Evolutionary conservation across 2,113 vertebrate genomes (phyloP), one percentile per base, ranked within the genome.

Genomic region (Melanostigma gelatinosum): DNA sequence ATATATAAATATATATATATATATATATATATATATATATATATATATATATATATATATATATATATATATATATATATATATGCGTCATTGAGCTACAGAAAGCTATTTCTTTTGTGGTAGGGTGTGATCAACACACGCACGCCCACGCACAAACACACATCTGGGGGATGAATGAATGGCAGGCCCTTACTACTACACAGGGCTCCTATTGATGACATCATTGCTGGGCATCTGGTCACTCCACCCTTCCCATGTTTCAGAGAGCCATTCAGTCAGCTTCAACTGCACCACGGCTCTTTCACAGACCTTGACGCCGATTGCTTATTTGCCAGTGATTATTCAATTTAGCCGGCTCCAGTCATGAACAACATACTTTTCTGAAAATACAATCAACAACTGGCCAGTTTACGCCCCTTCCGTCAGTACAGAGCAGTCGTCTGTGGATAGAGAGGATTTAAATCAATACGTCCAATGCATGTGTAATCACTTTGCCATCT

Each of bases 181-280:
- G 89, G 86, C 81, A 88, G 82, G 79, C 73, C 67, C 85, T 91
- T 73, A 93, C 76, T 66, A 85, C 85, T 89, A 87, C 90, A 95
- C 90, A 95, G 92, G 93, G 86, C 84, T 89, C 77, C 93, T 88
- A 93, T 94, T 95, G 93, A 95, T 95, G 93, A 95, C 92, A 92
- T 95, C 93, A 95, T 87, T 40, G 72, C 66, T 66, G 48, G 86
- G 89, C 91, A 84, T 93, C 87, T 92, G 86, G 90, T 88, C 86
- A 90, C 88, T 88, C 92, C 93, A 89, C 91, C 90, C 85, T 87
- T 88, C 87, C 64, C 81, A 89, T 88, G 88, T 90, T 90, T 92
- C 87, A 89, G 87, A 89, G 87, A 74, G 66, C 83, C 75, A 86
- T 92, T 91, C 80, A 91, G 73, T 84, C 65, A 27, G 50, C 73